Base-by-base conservation (phyloP, 1,140 invertebrate genomes). In the Ceratina australensis region DNA sequence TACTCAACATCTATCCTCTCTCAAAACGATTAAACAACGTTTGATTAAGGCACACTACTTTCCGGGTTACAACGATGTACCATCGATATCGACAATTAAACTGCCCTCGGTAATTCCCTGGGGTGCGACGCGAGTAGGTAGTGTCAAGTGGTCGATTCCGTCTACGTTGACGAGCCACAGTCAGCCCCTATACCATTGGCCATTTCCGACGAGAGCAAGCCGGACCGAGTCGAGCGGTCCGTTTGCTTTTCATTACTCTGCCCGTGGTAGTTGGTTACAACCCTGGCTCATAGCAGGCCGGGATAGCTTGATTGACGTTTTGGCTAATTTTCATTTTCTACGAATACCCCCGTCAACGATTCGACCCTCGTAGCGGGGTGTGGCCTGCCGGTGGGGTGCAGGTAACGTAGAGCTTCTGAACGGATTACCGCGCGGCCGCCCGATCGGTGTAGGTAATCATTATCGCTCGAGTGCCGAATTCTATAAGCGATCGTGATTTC, bases 221-320 rank as follows among this genome's bases (percentile, higher is more conserved):
- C 18, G 10, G 42, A 16, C 24, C 47, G 33, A 75, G 20, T n/a
- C 52, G 42, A 50, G 16, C 52, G 54, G 33, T 75, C 59, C 63
- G 42, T 75, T 75, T 22, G 63, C 64, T 67, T 75, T 66, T 22
- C 64, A 33, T 75, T 75, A 33, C 10, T 15, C 54, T 10, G 3
- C n/a, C n/a, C n/a, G n/a, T n/a, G 33, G 33, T 42, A 42, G 33
- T 54, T n/a, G 33, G 28, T 22, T 47, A 20, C 33, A 42, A 22
- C 22, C 57, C 28, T 22, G 50, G 16, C 4, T 20, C 0, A 47
- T 2, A n/a, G 24, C n/a, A 7, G 33, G 33, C 33, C 33, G 33
- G 5, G 0, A 2, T 20, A 16, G 47, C 64, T 50, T 26, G 33
- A 65, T 47, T n/a, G 54, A 8, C 61, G 7, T 65, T 66, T 33